phyloP scores from a whole-genome alignment of 1,140 invertebrate genomes.

The Andrena cerasifolii region DNA sequence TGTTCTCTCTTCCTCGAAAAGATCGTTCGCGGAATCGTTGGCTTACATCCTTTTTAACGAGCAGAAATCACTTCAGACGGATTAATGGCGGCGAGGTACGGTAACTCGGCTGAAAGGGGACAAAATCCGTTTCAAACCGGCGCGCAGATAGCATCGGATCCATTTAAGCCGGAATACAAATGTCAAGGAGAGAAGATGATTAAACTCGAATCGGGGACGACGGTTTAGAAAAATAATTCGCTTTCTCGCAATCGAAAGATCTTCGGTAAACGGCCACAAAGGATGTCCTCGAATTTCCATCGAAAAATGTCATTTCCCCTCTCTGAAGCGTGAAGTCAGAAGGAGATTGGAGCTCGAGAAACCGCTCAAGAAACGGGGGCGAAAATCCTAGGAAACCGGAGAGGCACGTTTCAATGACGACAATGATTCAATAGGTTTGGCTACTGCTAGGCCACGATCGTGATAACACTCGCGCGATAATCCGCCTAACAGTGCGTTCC shows the following conservation, averaged over 20 bases:
- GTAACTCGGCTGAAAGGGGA: background rate
- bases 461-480: background rate
- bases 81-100: background rate
- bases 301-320: background rate
- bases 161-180: slow-evolving; percentile 36
- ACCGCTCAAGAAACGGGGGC: too few species aligned
- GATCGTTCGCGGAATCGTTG: background rate
- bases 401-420: background rate
- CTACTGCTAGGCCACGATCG: too few species aligned
- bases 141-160: slow-evolving; percentile 21
- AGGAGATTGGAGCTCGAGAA: too few species aligned
- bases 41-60: slow-evolving; percentile 25
- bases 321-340: too few species aligned
- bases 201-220: slow-evolving; percentile 35
- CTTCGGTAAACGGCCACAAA: background rate
- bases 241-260: slow-evolving; percentile 42
- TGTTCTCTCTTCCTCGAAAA: background rate
- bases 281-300: too few species aligned
- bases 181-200: slow-evolving; percentile 27
- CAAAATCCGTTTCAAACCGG: slow-evolving; percentile 4
- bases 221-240: slow-evolving; percentile 54
- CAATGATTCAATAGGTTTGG: too few species aligned
- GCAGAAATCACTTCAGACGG: background rate
- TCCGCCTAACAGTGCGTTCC: background rate
- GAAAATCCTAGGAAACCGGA: background rate